These are phyloP conservation scores for Chelonia mydas DNA, from an alignment of 2,797 vertebrate species.

Conservation along the genomic window DNA sequence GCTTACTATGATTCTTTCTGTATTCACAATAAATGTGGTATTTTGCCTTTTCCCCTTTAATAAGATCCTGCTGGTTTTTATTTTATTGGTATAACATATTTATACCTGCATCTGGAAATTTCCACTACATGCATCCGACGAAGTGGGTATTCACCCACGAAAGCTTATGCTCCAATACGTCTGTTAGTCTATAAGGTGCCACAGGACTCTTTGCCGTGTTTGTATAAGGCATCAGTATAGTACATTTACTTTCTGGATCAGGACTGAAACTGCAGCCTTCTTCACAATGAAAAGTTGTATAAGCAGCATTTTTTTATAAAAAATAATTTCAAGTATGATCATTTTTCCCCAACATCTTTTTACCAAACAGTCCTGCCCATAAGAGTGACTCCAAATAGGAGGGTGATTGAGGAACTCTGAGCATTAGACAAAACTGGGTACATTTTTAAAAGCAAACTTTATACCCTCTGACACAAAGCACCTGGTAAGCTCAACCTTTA, in stretches of 20 bases:
- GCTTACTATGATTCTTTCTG: too few relatives aligned
- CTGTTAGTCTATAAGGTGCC: too few relatives aligned
- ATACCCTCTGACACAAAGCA: not conserved
- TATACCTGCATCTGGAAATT: too few relatives aligned
- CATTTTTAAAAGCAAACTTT: not conserved
- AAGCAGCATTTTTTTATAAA: not conserved
- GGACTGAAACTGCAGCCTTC: not conserved
- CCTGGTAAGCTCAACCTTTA: not conserved
- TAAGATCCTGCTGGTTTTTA: too few relatives aligned
- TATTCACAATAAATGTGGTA: too few relatives aligned
- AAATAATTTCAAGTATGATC: not conserved
- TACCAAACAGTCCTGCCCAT: rapidly evolving
- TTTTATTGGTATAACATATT: too few relatives aligned
- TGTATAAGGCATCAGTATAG: rapidly evolving
- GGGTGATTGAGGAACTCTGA: not conserved
- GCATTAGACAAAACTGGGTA: not conserved
- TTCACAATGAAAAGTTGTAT: rapidly evolving
- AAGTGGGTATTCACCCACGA: too few relatives aligned
- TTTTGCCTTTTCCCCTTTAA: too few relatives aligned
- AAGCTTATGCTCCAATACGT: too few relatives aligned
- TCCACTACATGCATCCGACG: too few relatives aligned
- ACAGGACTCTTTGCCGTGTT: too few relatives aligned
- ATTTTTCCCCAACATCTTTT: rapidly evolving
- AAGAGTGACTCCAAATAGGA: not conserved
- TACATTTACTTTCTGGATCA: not conserved